Evolutionary conservation across 23 tunicate genomes (phyloP).

Genomic region (Corella eumyota): DNA sequence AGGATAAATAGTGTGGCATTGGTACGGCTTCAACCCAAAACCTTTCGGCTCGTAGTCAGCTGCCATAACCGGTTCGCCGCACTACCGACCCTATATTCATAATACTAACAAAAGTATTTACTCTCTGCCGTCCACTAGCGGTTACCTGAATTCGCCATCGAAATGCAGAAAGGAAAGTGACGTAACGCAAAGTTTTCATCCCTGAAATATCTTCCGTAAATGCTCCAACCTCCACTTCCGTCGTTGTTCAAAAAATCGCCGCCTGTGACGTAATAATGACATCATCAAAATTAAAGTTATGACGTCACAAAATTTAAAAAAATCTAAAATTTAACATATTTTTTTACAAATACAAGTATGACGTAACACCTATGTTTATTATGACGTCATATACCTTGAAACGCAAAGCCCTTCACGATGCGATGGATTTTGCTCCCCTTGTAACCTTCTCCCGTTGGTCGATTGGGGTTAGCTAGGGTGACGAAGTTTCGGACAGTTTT

Average conservation of each 20-base stretch:
- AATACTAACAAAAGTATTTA: no score
- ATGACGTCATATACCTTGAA: constrained; percentile 50
- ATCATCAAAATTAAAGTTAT: no score
- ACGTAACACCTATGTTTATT: no score
- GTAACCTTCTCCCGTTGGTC: constrained; percentile 93
- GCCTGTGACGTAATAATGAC: constrained; percentile 17
- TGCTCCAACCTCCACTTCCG: constrained; percentile 98
- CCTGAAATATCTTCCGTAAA: constrained; percentile 79
- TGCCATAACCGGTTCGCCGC: no score
- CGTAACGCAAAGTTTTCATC: constrained; percentile 87
- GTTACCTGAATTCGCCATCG: constrained; percentile 99
- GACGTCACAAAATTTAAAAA: no score
- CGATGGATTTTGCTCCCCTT: constrained; percentile 91
- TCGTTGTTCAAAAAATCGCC: constrained; percentile 87
- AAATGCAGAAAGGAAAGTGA: constrained; percentile 87
- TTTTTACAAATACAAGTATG: no score
- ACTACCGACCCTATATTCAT: no score
- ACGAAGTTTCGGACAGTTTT: constrained; percentile 92
- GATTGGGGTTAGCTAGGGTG: constrained; percentile 73
- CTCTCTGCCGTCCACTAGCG: no score
- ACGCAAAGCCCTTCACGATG: constrained; percentile 82
- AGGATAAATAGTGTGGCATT: no score
- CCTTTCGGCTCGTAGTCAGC: no score
- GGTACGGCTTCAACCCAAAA: no score
- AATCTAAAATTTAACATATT: no score